phyloP scores from a whole-genome alignment of 1,140 invertebrate genomes.

The Nylanderia fulva region DNA sequence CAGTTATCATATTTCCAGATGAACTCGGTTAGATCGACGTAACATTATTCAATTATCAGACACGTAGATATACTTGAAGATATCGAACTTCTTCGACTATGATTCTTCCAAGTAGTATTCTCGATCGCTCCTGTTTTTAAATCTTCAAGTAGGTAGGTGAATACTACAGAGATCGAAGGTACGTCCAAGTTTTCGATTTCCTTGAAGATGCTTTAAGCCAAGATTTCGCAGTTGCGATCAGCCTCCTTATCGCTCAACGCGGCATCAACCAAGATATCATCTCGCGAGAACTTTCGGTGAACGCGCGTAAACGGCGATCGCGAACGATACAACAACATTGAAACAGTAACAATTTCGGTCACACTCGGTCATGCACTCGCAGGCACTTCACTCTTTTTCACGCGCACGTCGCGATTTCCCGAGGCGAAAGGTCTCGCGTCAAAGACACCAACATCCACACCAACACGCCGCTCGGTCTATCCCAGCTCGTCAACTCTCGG shows the following conservation, averaged over 20 bases:
- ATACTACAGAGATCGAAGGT: background rate
- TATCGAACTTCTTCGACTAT: conserved; percentile 10
- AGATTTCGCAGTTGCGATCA: background rate
- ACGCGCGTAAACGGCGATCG: conserved; percentile 10
- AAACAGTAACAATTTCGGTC: conserved; percentile 35
- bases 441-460: conserved; percentile 36
- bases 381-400: conserved; percentile 56
- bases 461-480: conserved; percentile 35
- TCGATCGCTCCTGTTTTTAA: background rate
- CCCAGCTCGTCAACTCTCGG: conserved; percentile 5
- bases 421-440: conserved; percentile 28
- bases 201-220: background rate
- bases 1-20: conserved; percentile 20
- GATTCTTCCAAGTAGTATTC: background rate
- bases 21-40: background rate
- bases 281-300: background rate
- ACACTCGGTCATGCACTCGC: conserved; percentile 42
- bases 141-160: background rate
- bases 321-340: conserved; percentile 22
- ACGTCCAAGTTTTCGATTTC: background rate
- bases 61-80: background rate
- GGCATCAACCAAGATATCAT: background rate
- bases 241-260: background rate
- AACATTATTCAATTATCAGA: background rate
- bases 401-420: conserved; percentile 45